Evolutionary conservation across 2,888 invertebrate species (phyloP).

Genomic region (Amphipoea oculea): DNA sequence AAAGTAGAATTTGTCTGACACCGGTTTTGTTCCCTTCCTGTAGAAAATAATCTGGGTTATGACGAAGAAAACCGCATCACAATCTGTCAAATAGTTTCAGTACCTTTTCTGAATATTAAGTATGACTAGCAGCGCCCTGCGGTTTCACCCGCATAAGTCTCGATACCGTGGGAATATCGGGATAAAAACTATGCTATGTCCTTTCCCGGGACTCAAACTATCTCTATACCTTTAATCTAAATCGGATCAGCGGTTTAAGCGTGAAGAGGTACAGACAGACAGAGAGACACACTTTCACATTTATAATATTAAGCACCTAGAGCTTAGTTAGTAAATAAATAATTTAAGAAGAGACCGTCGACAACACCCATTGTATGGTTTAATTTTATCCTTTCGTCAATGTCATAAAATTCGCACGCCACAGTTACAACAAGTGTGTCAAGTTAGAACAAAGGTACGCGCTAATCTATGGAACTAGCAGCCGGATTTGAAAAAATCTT

Average conservation of each 20-base stretch:
- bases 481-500: neutral
- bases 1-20: no score
- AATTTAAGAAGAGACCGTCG: neutral
- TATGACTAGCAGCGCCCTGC: no score
- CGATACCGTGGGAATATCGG: no score
- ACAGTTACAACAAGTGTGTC: constrained; percentile 20
- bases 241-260: no score
- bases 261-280: no score
- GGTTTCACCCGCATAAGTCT: no score
- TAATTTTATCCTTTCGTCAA: neutral
- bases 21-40: neutral
- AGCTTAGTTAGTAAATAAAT: neutral
- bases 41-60: neutral
- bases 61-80: neutral
- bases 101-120: neutral
- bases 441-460: neutral
- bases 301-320: no score
- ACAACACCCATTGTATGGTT: neutral
- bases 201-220: no score
- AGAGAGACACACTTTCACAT: no score
- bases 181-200: no score
- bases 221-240: no score
- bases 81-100: neutral
- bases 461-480: neutral
- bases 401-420: constrained; percentile 11